A percentile compares a stretch with the other conserved stretches of the same genome.
These are phyloP conservation scores for Opisthograptis luteolata DNA, from an alignment of 2,888 invertebrate genomes.

Conservation along the genomic window DNA sequence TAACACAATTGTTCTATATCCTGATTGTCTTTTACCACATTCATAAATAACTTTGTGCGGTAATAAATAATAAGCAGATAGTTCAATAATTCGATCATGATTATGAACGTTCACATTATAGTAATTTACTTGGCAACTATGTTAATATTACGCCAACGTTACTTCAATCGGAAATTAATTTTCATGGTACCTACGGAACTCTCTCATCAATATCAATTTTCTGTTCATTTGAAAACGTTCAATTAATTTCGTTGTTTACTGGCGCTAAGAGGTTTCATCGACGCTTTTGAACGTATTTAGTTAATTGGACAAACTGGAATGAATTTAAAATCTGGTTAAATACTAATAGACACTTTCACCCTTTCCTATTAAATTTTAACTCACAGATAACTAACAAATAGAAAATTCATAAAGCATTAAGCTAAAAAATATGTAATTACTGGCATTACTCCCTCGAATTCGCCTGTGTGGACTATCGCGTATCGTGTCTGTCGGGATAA, in stretches of 20 bases:
- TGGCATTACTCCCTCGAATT: too few relatives aligned
- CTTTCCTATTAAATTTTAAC: background rate
- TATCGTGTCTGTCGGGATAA: too few relatives aligned
- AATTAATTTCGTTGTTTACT: slow-evolving; percentile 62
- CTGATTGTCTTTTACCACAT: too few relatives aligned
- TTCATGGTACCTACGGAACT: slow-evolving; percentile 58
- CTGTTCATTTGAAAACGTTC: slow-evolving; percentile 58
- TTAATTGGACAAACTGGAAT: slow-evolving; percentile 25
- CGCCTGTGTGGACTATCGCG: too few relatives aligned
- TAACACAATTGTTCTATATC: too few relatives aligned
- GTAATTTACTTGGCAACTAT: slow-evolving; percentile 32
- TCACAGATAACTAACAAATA: too few relatives aligned
- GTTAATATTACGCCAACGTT: slow-evolving; percentile 35
- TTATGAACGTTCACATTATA: slow-evolving; percentile 28
- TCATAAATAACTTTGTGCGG: too few relatives aligned
- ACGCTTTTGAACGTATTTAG: slow-evolving; percentile 6
- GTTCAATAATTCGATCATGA: background rate
- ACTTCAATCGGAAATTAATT: slow-evolving; percentile 54
- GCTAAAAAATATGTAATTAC: background rate
- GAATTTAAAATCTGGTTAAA: slow-evolving; percentile 24
- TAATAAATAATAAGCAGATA: background rate
- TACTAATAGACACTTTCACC: background rate
- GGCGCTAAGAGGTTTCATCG: slow-evolving; percentile 30
- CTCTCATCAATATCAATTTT: slow-evolving; percentile 76
- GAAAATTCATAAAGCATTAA: too few relatives aligned